phyloP scores from a whole-genome alignment of 2,797 vertebrate genomes.

The Semotilus atromaculatus region DNA sequence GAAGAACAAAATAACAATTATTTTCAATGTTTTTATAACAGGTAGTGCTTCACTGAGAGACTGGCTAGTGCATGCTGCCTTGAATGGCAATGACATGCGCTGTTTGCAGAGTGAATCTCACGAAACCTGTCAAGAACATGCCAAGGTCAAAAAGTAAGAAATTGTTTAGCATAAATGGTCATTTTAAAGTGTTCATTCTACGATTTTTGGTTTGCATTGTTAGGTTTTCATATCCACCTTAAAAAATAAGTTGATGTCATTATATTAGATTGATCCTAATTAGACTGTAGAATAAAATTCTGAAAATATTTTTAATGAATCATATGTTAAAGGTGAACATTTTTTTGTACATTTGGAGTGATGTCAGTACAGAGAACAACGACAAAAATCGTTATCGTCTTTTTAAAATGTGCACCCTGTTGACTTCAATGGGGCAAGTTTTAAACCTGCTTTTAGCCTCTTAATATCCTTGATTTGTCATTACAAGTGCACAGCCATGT shows the following conservation, averaged over 20 bases:
- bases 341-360: too few relatives aligned
- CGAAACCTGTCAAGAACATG: background rate
- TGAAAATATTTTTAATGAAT: background rate
- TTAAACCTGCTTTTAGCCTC: too few relatives aligned
- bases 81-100: background rate
- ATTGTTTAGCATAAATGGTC: background rate
- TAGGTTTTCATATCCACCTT: background rate
- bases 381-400: too few relatives aligned
- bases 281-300: background rate
- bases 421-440: too few relatives aligned
- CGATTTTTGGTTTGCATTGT: background rate
- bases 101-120: background rate
- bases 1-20: background rate
- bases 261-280: background rate
- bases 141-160: background rate
- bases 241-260: background rate
- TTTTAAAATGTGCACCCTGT: too few relatives aligned
- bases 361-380: too few relatives aligned
- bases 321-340: too few relatives aligned
- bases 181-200: background rate
- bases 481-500: too few relatives aligned
- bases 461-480: too few relatives aligned
- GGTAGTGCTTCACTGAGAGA: background rate
- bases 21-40: conserved; percentile 7
- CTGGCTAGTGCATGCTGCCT: background rate